Evolutionary conservation across 1,140 invertebrate species (phyloP).

Genomic region (Papilio glaucus): DNA sequence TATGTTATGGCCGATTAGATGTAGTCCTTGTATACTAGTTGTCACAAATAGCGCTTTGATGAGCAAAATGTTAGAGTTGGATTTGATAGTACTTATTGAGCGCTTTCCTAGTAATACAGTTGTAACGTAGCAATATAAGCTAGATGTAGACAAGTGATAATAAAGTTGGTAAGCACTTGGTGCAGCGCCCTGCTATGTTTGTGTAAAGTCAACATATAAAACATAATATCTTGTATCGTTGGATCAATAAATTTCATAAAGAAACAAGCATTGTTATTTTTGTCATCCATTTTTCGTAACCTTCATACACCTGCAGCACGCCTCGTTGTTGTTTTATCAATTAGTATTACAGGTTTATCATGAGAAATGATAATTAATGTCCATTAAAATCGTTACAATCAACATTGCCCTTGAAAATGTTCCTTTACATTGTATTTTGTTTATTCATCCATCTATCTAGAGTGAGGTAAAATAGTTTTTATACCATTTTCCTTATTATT

Average conservation of each 20-base stretch:
- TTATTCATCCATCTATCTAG: not conserved
- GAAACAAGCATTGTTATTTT: slow-evolving; percentile 44
- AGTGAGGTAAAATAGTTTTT: too few species aligned
- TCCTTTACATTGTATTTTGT: not conserved
- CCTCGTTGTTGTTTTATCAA: too few species aligned
- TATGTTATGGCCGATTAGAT: not conserved
- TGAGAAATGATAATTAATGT: not conserved
- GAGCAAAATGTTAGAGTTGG: not conserved
- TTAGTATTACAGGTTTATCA: too few species aligned
- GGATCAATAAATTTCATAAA: slow-evolving; percentile 52
- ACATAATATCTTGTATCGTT: slow-evolving; percentile 42
- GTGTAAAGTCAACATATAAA: slow-evolving; percentile 8
- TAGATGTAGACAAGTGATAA: not conserved
- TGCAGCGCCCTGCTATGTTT: too few species aligned
- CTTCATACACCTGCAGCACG: too few species aligned
- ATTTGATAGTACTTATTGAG: not conserved
- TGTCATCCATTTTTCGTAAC: slow-evolving; percentile 12
- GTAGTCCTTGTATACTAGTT: not conserved
- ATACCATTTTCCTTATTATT: not conserved
- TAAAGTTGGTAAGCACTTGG: too few species aligned
- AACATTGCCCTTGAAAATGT: not conserved
- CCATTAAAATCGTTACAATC: too few species aligned
- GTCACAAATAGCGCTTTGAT: not conserved
- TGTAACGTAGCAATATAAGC: not conserved
- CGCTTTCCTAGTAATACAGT: not conserved